Percentiles rank a stretch among this genome's conserved stretches.
Conservation (phyloP, 2,113 vertebrate genomes). For the Octodon degus region DNA sequence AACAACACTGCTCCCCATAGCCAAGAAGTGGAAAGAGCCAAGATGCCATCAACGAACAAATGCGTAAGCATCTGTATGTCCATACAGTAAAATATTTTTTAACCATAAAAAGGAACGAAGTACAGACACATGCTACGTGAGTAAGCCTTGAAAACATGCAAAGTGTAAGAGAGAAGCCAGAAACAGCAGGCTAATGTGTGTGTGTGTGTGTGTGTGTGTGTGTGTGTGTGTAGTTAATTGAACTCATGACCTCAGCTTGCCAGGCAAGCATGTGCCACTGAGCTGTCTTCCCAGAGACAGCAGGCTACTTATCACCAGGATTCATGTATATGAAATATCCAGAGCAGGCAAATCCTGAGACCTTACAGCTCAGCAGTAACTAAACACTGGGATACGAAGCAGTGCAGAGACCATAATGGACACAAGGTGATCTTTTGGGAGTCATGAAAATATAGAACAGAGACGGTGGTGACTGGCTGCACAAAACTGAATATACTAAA, state of each 20-base stretch:
- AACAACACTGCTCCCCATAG: not conserved
- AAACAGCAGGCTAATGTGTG: not conserved
- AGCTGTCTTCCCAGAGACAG: not conserved
- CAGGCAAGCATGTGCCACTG: no score
- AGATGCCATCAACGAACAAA: not conserved
- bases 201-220: no score
- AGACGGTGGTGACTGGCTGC: fast-evolving
- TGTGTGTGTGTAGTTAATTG: no score
- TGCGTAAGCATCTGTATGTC: not conserved
- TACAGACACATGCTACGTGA: not conserved
- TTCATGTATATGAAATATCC: not conserved
- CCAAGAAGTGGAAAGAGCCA: not conserved
- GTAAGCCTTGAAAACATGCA: not conserved
- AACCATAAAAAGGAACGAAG: not conserved
- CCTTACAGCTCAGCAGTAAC: not conserved
- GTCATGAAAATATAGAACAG: not conserved
- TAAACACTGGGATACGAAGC: not conserved
- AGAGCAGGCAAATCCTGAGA: not conserved
- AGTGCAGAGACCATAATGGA: not conserved
- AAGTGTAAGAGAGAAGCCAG: not conserved
- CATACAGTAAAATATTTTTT: not conserved
- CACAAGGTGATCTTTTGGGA: not conserved
- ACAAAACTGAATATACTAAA: not conserved
- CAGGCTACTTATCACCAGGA: not conserved
- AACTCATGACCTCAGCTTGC: no score